Evolutionary conservation across 2,113 vertebrate species (phyloP), one percentile per base, ranked within the genome.

Genomic region (Hiodon tergisus): DNA sequence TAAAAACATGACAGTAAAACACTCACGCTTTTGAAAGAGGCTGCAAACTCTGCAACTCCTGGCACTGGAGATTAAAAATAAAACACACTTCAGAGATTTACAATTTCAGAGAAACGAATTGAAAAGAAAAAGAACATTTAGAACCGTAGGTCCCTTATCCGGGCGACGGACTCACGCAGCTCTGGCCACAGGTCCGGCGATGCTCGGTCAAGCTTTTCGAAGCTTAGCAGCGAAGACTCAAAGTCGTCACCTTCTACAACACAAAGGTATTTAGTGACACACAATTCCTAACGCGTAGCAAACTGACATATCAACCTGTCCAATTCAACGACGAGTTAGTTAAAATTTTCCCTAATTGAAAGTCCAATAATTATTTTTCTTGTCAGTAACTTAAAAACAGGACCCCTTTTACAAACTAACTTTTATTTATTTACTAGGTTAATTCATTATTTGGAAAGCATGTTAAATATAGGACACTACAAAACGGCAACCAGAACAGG

Each of bases 11-110:
- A 31, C 31, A 31, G 52, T 60, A 53, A 17, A 5, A 59, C 80
- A 94, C 96, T 95, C 86, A 99, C 97, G 81, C 95, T 98, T 92
- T 98, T 98, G 89, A 95, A 99, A 77, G 96, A 97, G 76, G 97
- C 95, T 74, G 97, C 96, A 86, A 98, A 99, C 87, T 98, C 97
- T 78, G 95, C 94, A 74, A 99, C 97, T n/a, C 97, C 97, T 3
- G 97, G 97, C 83, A 99, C 97, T 99, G 82, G 74, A 78, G 31
- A 31, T 31, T 31, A 31, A 66, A 78, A 78, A 81, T n/a, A 73
- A 58, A 4, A 17, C 14, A n/a, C 57, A 4, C 50, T 55, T 52
- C 70, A n/a, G 4, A 76, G 4, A n/a, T 46, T 70, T 31, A 71
- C 14, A 59, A 5, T 3, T 61, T 4, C 31, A 11, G 54, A 31